Evolutionary conservation across 2,113 vertebrate genomes (phyloP).

Genomic region (Chionis minor): DNA sequence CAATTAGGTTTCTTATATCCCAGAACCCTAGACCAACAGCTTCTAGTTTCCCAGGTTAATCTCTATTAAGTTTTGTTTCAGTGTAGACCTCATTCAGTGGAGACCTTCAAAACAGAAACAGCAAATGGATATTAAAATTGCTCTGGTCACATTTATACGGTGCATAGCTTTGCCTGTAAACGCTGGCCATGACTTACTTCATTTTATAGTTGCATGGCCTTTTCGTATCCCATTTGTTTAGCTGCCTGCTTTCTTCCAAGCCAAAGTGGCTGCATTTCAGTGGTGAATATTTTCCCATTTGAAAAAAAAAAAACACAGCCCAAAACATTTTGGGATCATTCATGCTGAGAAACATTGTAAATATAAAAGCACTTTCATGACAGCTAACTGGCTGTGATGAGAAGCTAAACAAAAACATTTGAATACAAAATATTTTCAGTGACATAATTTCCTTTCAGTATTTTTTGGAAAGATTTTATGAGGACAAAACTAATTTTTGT

Average conservation of each 20-base stretch:
- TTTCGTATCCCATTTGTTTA: neutral
- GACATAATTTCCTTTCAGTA: slow-evolving; percentile 62
- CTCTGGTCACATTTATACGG: neutral
- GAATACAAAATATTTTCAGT: slow-evolving; percentile 50
- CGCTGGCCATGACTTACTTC: neutral
- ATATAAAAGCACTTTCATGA: slow-evolving; percentile 37
- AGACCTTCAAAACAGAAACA: neutral
- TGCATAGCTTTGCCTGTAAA: neutral
- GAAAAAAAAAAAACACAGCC: neutral
- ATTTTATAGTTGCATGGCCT: neutral
- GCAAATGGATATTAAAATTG: neutral
- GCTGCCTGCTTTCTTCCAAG: neutral
- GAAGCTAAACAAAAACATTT: slow-evolving; percentile 59
- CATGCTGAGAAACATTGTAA: slow-evolving; percentile 26
- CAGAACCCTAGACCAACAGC: neutral
- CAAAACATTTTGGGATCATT: slow-evolving; percentile 15
- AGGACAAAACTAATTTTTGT: slow-evolving; percentile 67
- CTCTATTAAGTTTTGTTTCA: neutral
- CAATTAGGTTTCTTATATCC: neutral
- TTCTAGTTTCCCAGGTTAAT: neutral
- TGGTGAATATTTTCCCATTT: neutral
- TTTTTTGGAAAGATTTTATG: slow-evolving; percentile 63
- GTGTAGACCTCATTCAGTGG: neutral
- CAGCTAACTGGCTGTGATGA: slow-evolving; percentile 35
- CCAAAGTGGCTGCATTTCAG: neutral